Base-by-base conservation (phyloP, 2,888 invertebrate genomes). In the Agrotis ipsilon region DNA sequence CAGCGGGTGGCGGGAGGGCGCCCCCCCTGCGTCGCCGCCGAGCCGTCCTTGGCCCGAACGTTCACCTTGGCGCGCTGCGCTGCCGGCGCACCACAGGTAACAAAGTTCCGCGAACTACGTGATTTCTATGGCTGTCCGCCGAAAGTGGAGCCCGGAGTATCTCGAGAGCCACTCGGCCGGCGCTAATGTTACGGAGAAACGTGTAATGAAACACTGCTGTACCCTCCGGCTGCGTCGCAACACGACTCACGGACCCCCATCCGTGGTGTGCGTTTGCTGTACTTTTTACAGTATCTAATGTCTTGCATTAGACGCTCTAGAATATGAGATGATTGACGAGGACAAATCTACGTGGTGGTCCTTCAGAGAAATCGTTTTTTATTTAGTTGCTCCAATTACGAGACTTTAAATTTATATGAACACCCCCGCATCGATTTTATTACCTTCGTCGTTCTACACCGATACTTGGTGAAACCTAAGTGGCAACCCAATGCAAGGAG, bases 21-120 rank as follows among this genome's bases (percentile, higher is more conserved):
- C 90, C 89, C 90, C 91, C 91, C 92, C 92, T 92, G 93, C 94
- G 65, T 57, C 92, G 91, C 93, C 90, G 92, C 89, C 90, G 93
- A 89, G 89, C 92, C 96, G 95, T 96, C 96, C 95, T 96, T 95
- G 95, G 95, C 94, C 94, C 94, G 96, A 94, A 91, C 95, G 94
- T 96, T 94, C 96, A 96, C 95, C 96, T 96, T 96, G 95, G 95
- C 93, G 89, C 92, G 94, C 92, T 92, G 93, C 93, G 94, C 91
- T 92, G 92, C 93, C 88, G 88, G 82, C 93, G 92, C 94, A 94
- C 92, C 94, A 94, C 96, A 95, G 96, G 96, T 96, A 96, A 94
- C 95, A 91, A 93, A 96, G 96, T 96, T 96, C 96, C 93, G 96
- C 96, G 96, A 96, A 96, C 95, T 94, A 92, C 93, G 93, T 94